Percentiles rank a stretch among this genome's conserved stretches.
phyloP scores from a whole-genome alignment of 1,140 invertebrate genomes.

The Glossosoma conforme region DNA sequence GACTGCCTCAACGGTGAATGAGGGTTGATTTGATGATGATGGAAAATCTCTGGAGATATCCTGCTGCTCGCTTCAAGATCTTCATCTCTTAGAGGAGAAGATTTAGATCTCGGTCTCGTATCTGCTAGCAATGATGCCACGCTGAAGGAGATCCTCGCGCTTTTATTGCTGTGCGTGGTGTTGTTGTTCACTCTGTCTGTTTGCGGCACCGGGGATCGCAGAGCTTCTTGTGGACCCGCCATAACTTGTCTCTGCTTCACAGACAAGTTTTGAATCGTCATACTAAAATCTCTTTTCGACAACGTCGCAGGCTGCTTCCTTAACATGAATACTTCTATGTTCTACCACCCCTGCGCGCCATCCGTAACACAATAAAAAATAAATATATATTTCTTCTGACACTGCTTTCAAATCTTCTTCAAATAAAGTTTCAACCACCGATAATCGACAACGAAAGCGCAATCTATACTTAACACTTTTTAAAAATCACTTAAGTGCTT shows the following conservation, averaged over 20 bases:
- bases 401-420: too few relatives aligned
- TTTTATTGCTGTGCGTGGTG: slow-evolving; percentile 37
- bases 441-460: too few relatives aligned
- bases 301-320: slow-evolving; percentile 25
- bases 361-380: too few relatives aligned
- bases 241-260: slow-evolving; percentile 47
- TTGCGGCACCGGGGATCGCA: slow-evolving; percentile 46
- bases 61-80: slow-evolving; percentile 38
- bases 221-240: slow-evolving; percentile 51
- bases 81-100: slow-evolving; percentile 36
- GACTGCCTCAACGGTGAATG: slow-evolving; percentile 46
- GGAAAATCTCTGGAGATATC: slow-evolving; percentile 39
- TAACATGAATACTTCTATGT: slow-evolving; percentile 27
- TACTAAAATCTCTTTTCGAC: slow-evolving; percentile 47
- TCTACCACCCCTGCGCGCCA: not conserved
- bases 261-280: slow-evolving; percentile 51
- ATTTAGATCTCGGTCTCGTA: slow-evolving; percentile 47
- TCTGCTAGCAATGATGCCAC: slow-evolving; percentile 63
- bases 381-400: too few relatives aligned
- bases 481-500: too few relatives aligned
- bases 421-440: too few relatives aligned
- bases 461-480: too few relatives aligned
- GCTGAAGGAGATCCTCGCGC: slow-evolving; percentile 61
- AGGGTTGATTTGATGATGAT: slow-evolving; percentile 44
- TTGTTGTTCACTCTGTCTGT: slow-evolving; percentile 38